phyloP scores from a whole-genome alignment of 2,888 invertebrate genomes.

The Calephelis perditalis region DNA sequence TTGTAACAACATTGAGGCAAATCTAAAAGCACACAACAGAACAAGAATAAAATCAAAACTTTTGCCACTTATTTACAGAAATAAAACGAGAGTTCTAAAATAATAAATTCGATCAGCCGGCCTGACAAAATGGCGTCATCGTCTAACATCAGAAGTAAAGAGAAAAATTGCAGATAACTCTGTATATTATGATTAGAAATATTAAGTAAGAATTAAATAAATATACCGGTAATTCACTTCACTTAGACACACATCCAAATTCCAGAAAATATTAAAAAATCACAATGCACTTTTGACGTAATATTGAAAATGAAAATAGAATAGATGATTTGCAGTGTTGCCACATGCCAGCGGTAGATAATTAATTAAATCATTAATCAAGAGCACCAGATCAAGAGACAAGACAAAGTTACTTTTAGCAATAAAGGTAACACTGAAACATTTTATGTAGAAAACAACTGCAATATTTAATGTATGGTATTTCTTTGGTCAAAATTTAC shows the following conservation, averaged over 20 bases:
- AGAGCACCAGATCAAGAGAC: too few species aligned
- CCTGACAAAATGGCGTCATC: constrained; percentile 78
- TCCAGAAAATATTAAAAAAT: constrained; percentile 51
- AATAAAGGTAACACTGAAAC: too few species aligned
- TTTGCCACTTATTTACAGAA: constrained; percentile 30
- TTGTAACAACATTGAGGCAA: not conserved
- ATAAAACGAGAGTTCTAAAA: constrained; percentile 48
- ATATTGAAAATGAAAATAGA: constrained; percentile 38
- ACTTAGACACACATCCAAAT: constrained; percentile 47
- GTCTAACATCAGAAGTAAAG: constrained; percentile 56
- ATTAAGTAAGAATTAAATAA: constrained; percentile 14
- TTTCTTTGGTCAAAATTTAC: too few species aligned
- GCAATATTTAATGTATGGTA: too few species aligned
- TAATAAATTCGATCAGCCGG: constrained; percentile 73
- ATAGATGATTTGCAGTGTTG: constrained; percentile 12
- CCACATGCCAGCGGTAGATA: not conserved
- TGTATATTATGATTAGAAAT: not conserved
- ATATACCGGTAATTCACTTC: constrained; percentile 37
- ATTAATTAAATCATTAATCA: too few species aligned
- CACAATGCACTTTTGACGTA: constrained; percentile 70
- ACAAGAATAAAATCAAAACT: not conserved
- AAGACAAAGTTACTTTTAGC: too few species aligned
- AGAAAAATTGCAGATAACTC: constrained; percentile 21
- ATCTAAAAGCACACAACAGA: not conserved
- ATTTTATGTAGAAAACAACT: too few species aligned